These are phyloP conservation scores for Pseudolycoriella hygida DNA, from an alignment of 2,888 invertebrate genomes.

Conservation along the genomic window DNA sequence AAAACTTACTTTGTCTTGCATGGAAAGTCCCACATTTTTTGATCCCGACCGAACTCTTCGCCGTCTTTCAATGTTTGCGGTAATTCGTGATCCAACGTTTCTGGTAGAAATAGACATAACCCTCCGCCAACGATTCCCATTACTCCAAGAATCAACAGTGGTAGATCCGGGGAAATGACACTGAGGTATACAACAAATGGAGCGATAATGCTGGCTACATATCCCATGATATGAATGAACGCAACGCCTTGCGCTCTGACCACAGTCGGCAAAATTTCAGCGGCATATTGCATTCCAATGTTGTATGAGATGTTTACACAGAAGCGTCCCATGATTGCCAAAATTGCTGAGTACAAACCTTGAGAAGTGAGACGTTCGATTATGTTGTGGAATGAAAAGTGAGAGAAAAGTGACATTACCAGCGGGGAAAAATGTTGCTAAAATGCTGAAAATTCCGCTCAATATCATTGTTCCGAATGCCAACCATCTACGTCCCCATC, in stretches of 20 bases:
- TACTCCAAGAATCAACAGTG: slow-evolving; percentile 59
- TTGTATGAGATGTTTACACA: slow-evolving; percentile 81
- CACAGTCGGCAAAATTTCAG: slow-evolving; percentile 72
- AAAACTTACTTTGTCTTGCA: slow-evolving; percentile 46
- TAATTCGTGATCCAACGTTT: slow-evolving; percentile 69
- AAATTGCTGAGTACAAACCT: slow-evolving; percentile 55
- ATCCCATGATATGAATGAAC: slow-evolving; percentile 74
- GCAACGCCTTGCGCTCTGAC: slow-evolving; percentile 77
- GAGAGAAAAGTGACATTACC: too few relatives aligned
- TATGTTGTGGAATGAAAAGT: too few relatives aligned
- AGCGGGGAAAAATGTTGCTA: slow-evolving; percentile 55
- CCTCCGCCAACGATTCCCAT: slow-evolving; percentile 58
- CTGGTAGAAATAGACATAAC: slow-evolving; percentile 63
- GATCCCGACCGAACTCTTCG: slow-evolving; percentile 65
- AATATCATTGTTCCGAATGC: slow-evolving; percentile 67
- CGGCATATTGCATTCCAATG: slow-evolving; percentile 77
- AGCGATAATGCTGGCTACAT: slow-evolving; percentile 63
- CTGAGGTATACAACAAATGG: slow-evolving; percentile 74
- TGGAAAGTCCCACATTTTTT: slow-evolving; percentile 67
- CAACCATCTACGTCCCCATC: slow-evolving; percentile 71
- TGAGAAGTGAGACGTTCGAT: too few relatives aligned
- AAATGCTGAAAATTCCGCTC: slow-evolving; percentile 62
- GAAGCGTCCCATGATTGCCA: slow-evolving; percentile 69
- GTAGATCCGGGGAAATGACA: slow-evolving; percentile 50
- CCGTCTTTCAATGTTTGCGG: slow-evolving; percentile 77